A percentile compares a stretch with the other conserved stretches of the same genome.
These are phyloP conservation scores for Drosophila fungiperda DNA, from an alignment of 2,888 invertebrate species.

Conservation along the genomic window DNA sequence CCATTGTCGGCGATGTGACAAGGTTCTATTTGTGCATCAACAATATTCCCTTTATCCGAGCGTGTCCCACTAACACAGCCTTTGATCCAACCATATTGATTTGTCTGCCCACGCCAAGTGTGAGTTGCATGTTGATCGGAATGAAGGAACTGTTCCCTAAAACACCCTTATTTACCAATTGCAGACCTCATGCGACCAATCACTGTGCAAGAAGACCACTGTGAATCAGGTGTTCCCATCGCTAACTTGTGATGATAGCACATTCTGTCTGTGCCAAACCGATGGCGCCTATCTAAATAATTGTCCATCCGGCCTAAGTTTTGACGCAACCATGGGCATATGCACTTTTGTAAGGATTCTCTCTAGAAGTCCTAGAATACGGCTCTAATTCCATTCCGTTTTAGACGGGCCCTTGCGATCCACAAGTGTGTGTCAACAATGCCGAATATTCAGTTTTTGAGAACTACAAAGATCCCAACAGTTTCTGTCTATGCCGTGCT, in stretches of 20 bases:
- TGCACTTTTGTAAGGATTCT: constrained; percentile 68
- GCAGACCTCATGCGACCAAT: constrained; percentile 67
- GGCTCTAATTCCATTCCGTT: neutral
- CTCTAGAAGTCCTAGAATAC: neutral
- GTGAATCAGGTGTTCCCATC: constrained; percentile 45
- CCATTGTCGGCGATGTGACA: constrained; percentile 55
- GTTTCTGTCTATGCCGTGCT: constrained; percentile 76
- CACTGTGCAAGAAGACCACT: constrained; percentile 31
- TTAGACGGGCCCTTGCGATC: constrained; percentile 78
- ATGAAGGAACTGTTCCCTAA: neutral
- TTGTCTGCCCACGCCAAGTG: constrained; percentile 65
- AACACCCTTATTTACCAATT: neutral
- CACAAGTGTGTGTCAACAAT: constrained; percentile 49
- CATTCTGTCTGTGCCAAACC: constrained; percentile 66
- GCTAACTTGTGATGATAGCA: constrained; percentile 37
- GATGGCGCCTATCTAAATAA: constrained; percentile 53
- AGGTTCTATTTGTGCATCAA: constrained; percentile 66
- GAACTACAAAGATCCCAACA: constrained; percentile 63
- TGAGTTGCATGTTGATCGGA: constrained; percentile 45
- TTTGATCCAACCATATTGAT: constrained; percentile 30
- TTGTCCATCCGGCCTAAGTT: constrained; percentile 60
- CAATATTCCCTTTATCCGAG: constrained; percentile 37
- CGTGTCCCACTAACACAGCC: constrained; percentile 41
- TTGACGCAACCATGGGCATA: constrained; percentile 2
- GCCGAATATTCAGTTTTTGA: constrained; percentile 45